A percentile compares a stretch with the other conserved stretches of the same genome.
Evolutionary conservation across 2,113 vertebrate species (phyloP).

Genomic region (Dasypus novemcinctus): DNA sequence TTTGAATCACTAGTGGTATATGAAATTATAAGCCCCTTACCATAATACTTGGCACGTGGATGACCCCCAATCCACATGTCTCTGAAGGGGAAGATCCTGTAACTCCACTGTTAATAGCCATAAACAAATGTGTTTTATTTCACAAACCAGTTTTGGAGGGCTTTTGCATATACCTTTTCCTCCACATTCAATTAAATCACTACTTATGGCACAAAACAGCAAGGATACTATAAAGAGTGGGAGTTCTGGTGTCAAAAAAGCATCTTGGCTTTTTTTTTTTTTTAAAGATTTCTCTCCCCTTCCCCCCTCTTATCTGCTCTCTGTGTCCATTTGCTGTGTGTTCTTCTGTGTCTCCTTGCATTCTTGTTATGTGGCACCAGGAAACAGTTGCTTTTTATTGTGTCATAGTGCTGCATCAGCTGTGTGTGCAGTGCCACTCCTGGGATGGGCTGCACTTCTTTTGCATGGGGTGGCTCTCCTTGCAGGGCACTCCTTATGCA

Average conservation of each 20-base stretch:
- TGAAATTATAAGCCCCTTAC: not conserved
- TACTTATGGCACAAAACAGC: constrained; percentile 16
- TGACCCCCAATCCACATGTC: not conserved
- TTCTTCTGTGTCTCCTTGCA: no score
- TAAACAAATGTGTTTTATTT: constrained; percentile 16
- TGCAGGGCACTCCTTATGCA: no score
- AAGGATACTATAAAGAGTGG: not conserved
- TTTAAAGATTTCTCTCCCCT: no score
- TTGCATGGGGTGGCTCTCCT: no score
- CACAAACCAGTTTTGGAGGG: not conserved
- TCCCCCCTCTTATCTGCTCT: no score
- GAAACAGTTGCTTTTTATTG: no score
- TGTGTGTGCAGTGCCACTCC: no score
- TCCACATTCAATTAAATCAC: not conserved
- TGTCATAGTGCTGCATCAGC: no score
- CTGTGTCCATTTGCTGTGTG: no score
- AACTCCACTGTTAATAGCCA: not conserved
- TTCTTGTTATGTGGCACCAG: no score
- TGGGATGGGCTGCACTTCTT: no score
- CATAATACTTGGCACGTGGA: not conserved
- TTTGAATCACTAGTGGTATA: not conserved
- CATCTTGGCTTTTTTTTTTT: no score
- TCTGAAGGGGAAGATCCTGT: not conserved
- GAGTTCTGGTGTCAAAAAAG: not conserved
- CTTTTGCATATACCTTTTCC: not conserved